Base-by-base conservation (phyloP, 2,113 vertebrate species). In the Cricetomys ansorgei region DNA sequence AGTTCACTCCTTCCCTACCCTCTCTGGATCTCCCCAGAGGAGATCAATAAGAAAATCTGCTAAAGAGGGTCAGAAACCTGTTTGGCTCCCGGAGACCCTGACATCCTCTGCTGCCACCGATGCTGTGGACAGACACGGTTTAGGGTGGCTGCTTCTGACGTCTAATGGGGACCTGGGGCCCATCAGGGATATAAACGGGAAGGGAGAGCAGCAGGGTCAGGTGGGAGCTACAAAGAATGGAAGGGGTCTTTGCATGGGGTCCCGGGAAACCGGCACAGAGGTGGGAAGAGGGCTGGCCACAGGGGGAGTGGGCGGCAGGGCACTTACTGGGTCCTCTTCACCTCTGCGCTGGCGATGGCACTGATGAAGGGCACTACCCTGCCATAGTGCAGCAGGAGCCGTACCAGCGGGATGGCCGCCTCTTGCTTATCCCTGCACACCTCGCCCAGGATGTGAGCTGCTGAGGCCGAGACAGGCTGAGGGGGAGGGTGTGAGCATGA, bases 391-490 rank as follows among this genome's bases (percentile, higher is more conserved):
- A 99, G 98, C 97, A 99, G 99, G 94, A 99, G 99, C 40, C 99
- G 99, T 89, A 99, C 99, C 1, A 99, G 99, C 1, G 99, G 99
- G 93, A 99, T 98, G 72, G 99, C 99, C 0, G 99, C 99, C 98
- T 99, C 99, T 97, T 99, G 99, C 97, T 99, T 99, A 97, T 99
- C 99, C 90, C 99, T 98, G 98, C 99, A 99, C 79, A 99, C 99
- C 98, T 99, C 99, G 16, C 99, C 99, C 97, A 99, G 98, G 96
- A 99, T 98, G 59, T 99, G 99, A 37, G 99, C 99, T 0, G 99
- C 98, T 12, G 99, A 99, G 1, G 99, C 99, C 0, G 99, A 99
- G 95, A 99, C 99, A 0, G 99, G 99, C 99, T 99, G 98, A 53
- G 55, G 94, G 57, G 94, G 96, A 95, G 2, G 1, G 34, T 3